Conservation (phyloP, 2,113 vertebrate genomes). For the Paratilapia polleni region DNA sequence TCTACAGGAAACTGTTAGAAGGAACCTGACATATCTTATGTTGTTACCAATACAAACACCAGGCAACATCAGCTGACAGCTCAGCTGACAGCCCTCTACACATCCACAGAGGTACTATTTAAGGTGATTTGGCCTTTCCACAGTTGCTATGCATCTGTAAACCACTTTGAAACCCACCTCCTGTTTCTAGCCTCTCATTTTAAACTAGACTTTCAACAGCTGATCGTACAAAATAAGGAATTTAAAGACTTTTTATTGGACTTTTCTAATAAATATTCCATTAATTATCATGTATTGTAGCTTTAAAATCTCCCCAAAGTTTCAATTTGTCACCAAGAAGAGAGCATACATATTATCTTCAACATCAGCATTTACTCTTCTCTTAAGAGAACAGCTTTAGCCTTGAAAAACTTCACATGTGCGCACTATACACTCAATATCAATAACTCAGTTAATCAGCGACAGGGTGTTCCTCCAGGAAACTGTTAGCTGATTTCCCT, state of each 20-base stretch:
- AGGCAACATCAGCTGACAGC: not conserved
- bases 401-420: not conserved
- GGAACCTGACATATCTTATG: not conserved
- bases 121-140: not conserved
- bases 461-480: not conserved
- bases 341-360: not conserved
- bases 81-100: not conserved
- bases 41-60: not conserved
- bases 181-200: too few relatives aligned
- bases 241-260: not conserved
- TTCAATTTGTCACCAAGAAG: not conserved
- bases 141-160: not conserved
- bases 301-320: not conserved
- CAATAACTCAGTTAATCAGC: not conserved
- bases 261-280: not conserved
- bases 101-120: not conserved
- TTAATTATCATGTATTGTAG: not conserved
- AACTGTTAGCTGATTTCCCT: not conserved
- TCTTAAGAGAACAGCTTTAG: too few relatives aligned
- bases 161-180: conserved; percentile 2
- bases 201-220: too few relatives aligned
- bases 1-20: not conserved
- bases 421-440: not conserved
- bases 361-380: not conserved
- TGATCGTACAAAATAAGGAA: too few relatives aligned